Conservation (phyloP, 1,140 invertebrate genomes). For the Solenopsis fugax region DNA sequence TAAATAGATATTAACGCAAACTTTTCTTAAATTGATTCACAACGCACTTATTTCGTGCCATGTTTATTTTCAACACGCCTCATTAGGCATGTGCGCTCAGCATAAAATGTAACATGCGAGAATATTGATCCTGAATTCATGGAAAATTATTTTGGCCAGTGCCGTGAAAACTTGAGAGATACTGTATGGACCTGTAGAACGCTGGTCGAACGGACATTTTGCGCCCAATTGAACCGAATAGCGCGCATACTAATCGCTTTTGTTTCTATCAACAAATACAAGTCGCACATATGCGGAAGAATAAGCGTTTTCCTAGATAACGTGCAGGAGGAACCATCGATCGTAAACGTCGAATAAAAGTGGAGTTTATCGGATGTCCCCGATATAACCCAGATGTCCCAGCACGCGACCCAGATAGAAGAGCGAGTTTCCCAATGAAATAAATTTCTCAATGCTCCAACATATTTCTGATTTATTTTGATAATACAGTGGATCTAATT, state of each 20-base stretch:
- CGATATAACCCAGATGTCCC: slow-evolving; percentile 67
- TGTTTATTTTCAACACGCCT: neutral
- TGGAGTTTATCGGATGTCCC: slow-evolving; percentile 71
- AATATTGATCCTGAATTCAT: neutral
- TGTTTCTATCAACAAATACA: slow-evolving; percentile 45
- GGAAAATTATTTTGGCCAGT: slow-evolving; percentile 29
- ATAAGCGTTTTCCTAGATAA: slow-evolving; percentile 67
- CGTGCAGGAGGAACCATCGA: slow-evolving; percentile 61
- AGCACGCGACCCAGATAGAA: slow-evolving; percentile 66
- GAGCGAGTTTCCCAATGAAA: slow-evolving; percentile 22
- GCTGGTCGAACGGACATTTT: neutral
- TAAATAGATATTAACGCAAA: neutral
- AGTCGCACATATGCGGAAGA: slow-evolving; percentile 53
- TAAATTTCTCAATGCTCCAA: slow-evolving; percentile 31
- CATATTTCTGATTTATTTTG: slow-evolving; percentile 38
- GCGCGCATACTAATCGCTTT: slow-evolving; percentile 16
- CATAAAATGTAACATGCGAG: neutral
- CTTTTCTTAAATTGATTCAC: neutral
- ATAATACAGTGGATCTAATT: slow-evolving; percentile 26
- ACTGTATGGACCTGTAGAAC: neutral
- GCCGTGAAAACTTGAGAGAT: neutral
- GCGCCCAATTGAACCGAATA: slow-evolving; percentile 2
- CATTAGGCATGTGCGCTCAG: neutral
- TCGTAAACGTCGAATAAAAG: slow-evolving; percentile 72
- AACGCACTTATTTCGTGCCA: neutral